A percentile compares a stretch with the other conserved stretches of the same genome.
phyloP scores from a whole-genome alignment of 2,113 vertebrate genomes.

The Penelope pileata region DNA sequence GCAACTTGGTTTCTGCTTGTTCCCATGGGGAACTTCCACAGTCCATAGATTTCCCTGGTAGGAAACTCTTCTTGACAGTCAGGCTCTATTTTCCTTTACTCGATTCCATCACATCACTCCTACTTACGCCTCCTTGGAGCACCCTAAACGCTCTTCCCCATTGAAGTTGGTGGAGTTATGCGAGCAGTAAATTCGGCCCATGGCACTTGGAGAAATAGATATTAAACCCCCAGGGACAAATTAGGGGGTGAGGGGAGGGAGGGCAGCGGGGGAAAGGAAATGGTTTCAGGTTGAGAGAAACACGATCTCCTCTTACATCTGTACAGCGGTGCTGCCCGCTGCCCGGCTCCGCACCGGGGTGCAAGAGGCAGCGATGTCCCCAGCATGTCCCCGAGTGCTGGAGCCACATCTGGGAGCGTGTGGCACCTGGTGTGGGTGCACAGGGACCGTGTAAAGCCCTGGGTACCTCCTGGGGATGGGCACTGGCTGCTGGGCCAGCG shows the following conservation, averaged over 20 bases:
- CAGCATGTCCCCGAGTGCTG: too few relatives aligned
- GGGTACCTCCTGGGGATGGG: neutral
- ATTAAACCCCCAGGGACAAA: conserved; percentile 38
- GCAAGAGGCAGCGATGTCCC: too few relatives aligned
- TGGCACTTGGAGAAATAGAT: conserved; percentile 67
- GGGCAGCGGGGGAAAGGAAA: conserved; percentile 58
- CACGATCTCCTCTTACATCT: conserved; percentile 65
- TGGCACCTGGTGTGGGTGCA: neutral
- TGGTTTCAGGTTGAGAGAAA: conserved; percentile 72
- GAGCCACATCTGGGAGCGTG: neutral
- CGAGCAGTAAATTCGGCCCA: conserved; percentile 57
- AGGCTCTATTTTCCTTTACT: conserved; percentile 68
- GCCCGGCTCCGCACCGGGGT: neutral
- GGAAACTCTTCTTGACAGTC: conserved; percentile 71
- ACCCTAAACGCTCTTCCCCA: conserved; percentile 48
- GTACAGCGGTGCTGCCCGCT: neutral
- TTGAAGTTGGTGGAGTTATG: conserved; percentile 53
- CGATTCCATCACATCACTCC: conserved; percentile 71
- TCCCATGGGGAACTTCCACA: conserved; percentile 65
- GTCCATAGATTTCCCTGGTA: conserved; percentile 66
- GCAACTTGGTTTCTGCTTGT: conserved; percentile 51
- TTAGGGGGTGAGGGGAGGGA: conserved; percentile 22
- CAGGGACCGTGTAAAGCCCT: neutral
- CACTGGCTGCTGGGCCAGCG: neutral
- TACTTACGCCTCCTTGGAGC: conserved; percentile 68